A percentile compares a stretch with the other conserved stretches of the same genome.
phyloP scores from a whole-genome alignment of 2,113 vertebrate genomes.

The Ginglymostoma cirratum region DNA sequence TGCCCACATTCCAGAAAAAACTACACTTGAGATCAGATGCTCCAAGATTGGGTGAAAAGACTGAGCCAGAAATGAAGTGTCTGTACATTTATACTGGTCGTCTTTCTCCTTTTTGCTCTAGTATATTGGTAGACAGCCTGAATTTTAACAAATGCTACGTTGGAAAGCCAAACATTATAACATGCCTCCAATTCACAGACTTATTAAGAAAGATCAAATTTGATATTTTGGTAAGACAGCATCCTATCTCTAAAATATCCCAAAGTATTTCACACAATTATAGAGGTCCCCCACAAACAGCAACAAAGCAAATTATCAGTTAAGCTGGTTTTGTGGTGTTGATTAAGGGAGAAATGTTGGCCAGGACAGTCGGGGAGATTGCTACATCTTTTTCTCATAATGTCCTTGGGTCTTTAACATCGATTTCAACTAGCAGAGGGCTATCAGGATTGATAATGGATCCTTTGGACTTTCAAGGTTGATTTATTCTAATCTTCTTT shows the following conservation, averaged over 20 bases:
- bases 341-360: neutral
- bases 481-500: neutral
- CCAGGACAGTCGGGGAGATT: neutral
- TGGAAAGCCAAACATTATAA: neutral
- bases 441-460: neutral
- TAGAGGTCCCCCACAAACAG: neutral
- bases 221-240: neutral
- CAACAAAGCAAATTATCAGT: neutral
- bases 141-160: too few relatives aligned
- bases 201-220: neutral
- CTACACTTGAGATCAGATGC: neutral
- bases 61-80: neutral
- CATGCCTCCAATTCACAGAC: neutral
- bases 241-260: neutral
- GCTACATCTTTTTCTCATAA: neutral
- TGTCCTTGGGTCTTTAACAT: neutral
- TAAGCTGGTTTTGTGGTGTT: neutral
- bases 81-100: neutral
- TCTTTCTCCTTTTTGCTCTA: neutral
- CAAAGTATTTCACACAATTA: neutral
- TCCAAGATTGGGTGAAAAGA: neutral
- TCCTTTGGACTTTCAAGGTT: neutral
- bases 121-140: too few relatives aligned
- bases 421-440: neutral
- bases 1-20: neutral